These are phyloP conservation scores for Eumacrocentrus americanus DNA, from an alignment of 2,888 invertebrate species.

Conservation along the genomic window DNA sequence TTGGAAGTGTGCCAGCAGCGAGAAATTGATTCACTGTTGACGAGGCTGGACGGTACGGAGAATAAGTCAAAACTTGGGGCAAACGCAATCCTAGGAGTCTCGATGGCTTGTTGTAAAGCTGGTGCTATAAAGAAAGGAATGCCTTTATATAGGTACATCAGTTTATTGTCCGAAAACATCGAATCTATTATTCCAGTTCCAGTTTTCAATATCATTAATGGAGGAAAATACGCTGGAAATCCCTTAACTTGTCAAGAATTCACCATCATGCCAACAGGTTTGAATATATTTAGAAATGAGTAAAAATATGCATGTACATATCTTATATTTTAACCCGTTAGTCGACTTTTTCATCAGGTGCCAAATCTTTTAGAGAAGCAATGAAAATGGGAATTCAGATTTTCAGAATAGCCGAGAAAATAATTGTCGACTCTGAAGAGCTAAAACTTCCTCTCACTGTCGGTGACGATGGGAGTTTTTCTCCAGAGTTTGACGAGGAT, in stretches of 20 bases:
- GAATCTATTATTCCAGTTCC: slow-evolving; percentile 52
- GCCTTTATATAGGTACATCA: slow-evolving; percentile 54
- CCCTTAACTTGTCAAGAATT: slow-evolving; percentile 50
- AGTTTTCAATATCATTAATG: slow-evolving; percentile 51
- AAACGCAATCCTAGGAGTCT: slow-evolving; percentile 52
- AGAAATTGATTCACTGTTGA: slow-evolving; percentile 51
- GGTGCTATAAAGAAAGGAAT: slow-evolving; percentile 52
- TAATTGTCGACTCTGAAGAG: slow-evolving; percentile 46
- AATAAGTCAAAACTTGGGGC: slow-evolving; percentile 55
- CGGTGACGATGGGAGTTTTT: slow-evolving; percentile 48
- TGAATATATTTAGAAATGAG: neutral
- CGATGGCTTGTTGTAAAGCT: slow-evolving; percentile 55
- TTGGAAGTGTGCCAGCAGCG: slow-evolving; percentile 52
- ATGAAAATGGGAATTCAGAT: slow-evolving; percentile 54
- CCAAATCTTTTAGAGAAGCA: slow-evolving; percentile 52
- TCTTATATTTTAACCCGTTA: neutral
- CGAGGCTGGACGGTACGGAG: slow-evolving; percentile 49
- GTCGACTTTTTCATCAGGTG: slow-evolving; percentile 41
- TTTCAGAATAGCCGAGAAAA: slow-evolving; percentile 45
- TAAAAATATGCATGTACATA: neutral
- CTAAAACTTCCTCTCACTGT: slow-evolving; percentile 45
- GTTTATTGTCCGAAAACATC: slow-evolving; percentile 46
- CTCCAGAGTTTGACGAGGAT: slow-evolving; percentile 49
- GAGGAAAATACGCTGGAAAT: slow-evolving; percentile 50
- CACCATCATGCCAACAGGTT: slow-evolving; percentile 52